phyloP scores from a whole-genome alignment of 2,113 vertebrate genomes.

The Austrofundulus limnaeus region DNA sequence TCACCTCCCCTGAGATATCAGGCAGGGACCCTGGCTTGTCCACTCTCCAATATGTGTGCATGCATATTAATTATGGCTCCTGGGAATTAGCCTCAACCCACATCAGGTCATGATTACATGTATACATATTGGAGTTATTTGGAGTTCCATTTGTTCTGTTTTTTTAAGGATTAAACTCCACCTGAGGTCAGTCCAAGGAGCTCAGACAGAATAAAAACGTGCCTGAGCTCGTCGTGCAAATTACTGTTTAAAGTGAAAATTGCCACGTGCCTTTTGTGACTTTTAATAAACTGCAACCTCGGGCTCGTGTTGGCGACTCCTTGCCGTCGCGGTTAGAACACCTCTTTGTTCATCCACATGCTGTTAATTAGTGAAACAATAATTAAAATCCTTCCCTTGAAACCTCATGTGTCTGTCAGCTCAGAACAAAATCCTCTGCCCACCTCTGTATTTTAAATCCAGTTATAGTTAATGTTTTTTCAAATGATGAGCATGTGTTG shows the following conservation, averaged over 20 bases:
- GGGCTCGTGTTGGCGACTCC: neutral
- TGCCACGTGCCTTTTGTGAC: neutral
- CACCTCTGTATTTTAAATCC: neutral
- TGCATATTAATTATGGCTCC: constrained; percentile 58
- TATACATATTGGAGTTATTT: neutral
- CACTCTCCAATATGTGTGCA: constrained; percentile 44
- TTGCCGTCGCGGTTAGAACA: neutral
- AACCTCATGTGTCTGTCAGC: neutral
- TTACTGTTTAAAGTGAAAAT: constrained; percentile 3
- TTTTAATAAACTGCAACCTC: constrained; percentile 8
- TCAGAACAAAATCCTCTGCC: neutral
- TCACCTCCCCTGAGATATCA: constrained; percentile 46
- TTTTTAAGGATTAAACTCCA: too few species aligned
- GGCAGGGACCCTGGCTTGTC: constrained; percentile 39
- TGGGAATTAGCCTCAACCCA: constrained; percentile 5
- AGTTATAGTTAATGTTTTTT: neutral
- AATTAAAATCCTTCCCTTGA: constrained; percentile 22
- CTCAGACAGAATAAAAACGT: neutral
- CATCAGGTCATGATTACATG: constrained; percentile 14
- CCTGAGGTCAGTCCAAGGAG: too few species aligned
- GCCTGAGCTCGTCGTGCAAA: neutral
- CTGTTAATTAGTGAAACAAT: constrained; percentile 12
- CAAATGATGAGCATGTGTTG: too few species aligned
- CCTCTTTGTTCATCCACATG: constrained; percentile 11
- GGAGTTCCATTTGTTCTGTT: too few species aligned